Evolutionary conservation across 2,113 vertebrate genomes (phyloP).

Genomic region (Hydropotes inermis): DNA sequence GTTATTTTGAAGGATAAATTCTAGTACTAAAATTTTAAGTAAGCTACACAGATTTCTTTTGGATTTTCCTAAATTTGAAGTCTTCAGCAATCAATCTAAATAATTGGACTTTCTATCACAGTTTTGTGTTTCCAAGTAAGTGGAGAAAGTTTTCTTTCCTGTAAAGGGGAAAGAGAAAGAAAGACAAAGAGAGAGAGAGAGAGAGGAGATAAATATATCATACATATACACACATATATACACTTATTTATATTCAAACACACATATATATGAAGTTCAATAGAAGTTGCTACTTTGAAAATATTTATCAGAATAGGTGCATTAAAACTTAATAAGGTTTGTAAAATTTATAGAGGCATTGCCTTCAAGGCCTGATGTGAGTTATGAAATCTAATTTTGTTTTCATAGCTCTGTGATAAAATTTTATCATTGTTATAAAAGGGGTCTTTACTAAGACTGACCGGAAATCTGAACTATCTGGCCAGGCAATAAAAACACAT

Average conservation of each 20-base stretch:
- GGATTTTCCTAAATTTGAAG: not conserved
- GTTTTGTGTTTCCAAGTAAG: not conserved
- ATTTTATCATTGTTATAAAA: conserved; percentile 85
- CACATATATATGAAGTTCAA: not conserved
- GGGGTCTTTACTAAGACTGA: conserved; percentile 80
- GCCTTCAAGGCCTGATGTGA: conserved; percentile 76
- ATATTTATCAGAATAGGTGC: conserved; percentile 57
- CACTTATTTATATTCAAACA: not conserved
- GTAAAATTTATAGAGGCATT: conserved; percentile 73
- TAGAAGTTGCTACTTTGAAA: conserved; percentile 63
- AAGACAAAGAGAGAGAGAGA: not conserved
- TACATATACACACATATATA: not conserved
- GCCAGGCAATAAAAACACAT: conserved; percentile 81
- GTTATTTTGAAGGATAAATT: not conserved
- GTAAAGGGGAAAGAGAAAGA: not conserved
- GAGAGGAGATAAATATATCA: not conserved
- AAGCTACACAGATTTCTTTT: not conserved
- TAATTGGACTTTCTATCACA: not conserved
- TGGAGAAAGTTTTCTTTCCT: conserved; percentile 43
- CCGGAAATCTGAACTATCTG: conserved; percentile 80
- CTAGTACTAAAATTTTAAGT: not conserved
- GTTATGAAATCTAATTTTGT: conserved; percentile 86
- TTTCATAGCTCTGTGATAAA: conserved; percentile 84
- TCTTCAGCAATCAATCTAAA: not conserved
- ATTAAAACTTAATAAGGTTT: conserved; percentile 76